Percentiles rank a stretch among this genome's conserved stretches.
Evolutionary conservation across 2,113 vertebrate species (phyloP).

Genomic region (Protobothrops flavoviridis): DNA sequence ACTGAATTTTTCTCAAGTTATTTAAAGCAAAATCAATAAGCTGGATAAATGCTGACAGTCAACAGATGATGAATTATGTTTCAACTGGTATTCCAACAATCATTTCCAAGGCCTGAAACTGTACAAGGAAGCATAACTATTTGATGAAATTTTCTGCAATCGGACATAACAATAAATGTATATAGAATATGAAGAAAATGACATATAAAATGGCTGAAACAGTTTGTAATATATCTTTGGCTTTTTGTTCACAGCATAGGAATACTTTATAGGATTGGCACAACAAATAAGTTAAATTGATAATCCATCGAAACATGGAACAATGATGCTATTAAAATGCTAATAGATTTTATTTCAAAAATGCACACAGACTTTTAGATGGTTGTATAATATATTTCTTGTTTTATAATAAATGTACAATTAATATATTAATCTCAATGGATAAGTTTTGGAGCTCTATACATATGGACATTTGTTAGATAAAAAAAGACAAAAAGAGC

Average conservation of each 20-base stretch:
- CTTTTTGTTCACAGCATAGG: not conserved
- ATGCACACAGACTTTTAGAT: not conserved
- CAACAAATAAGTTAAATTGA: not conserved
- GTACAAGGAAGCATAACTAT: not conserved
- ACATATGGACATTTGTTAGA: not conserved
- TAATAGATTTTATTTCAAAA: not conserved
- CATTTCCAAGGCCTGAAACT: not conserved
- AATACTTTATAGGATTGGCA: not conserved
- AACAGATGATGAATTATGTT: not conserved
- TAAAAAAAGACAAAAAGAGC: not conserved
- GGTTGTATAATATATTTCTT: not conserved
- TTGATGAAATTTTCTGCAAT: constrained; percentile 3
- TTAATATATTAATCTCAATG: not conserved
- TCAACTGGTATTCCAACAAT: not conserved
- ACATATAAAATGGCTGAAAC: not conserved
- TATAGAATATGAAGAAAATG: not conserved
- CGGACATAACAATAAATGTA: not conserved
- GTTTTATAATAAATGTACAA: not conserved
- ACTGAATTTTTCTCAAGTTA: not conserved
- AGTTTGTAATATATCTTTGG: not conserved
- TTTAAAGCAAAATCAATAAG: constrained; percentile 26
- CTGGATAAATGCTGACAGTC: constrained; percentile 24
- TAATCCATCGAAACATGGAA: constrained; percentile 2
- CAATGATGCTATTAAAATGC: constrained; percentile 21
- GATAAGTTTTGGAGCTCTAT: not conserved